Percentiles rank a stretch among this genome's conserved stretches.
phyloP scores from a whole-genome alignment of 2,113 vertebrate genomes.

The Trachemys scripta region DNA sequence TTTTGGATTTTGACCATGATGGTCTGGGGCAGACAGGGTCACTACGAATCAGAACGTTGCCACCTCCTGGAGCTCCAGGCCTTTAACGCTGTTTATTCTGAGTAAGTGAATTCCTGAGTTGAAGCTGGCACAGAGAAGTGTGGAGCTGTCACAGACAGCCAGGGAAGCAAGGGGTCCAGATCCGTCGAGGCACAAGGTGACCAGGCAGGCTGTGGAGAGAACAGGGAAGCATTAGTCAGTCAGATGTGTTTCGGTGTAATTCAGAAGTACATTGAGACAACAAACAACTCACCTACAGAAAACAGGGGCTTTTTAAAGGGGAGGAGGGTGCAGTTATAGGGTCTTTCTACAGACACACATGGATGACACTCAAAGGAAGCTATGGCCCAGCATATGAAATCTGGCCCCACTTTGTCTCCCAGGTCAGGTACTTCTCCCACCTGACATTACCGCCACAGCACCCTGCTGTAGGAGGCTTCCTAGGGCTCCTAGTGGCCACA shows the following conservation, averaged over 20 bases:
- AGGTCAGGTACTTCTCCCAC: not conserved
- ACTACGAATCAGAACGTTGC: constrained; percentile 69
- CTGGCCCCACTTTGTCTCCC: not conserved
- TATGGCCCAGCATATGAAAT: not conserved
- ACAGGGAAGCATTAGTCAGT: fast-evolving
- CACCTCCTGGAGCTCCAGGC: constrained; percentile 65
- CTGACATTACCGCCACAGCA: no score
- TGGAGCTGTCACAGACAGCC: constrained; percentile 79
- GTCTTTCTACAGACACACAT: no score
- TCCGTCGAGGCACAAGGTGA: constrained; percentile 86
- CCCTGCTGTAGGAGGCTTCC: no score
- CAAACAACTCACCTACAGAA: not conserved
- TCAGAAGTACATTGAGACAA: not conserved
- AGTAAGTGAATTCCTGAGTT: constrained; percentile 87
- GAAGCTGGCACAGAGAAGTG: constrained; percentile 90
- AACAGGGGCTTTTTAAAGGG: not conserved
- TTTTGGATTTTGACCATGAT: not conserved
- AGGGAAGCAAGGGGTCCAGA: constrained; percentile 88
- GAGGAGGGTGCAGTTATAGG: not conserved
- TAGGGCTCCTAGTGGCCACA: not conserved
- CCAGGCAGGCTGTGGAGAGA: constrained; percentile 84
- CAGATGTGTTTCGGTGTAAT: not conserved
- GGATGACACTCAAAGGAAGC: not conserved
- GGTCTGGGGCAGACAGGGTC: fast-evolving
- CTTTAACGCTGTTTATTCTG: not conserved